Percentiles rank a stretch among this genome's conserved stretches.
These are phyloP conservation scores for Orgyia antiqua DNA, from an alignment of 2,888 invertebrate species.

Conservation along the genomic window DNA sequence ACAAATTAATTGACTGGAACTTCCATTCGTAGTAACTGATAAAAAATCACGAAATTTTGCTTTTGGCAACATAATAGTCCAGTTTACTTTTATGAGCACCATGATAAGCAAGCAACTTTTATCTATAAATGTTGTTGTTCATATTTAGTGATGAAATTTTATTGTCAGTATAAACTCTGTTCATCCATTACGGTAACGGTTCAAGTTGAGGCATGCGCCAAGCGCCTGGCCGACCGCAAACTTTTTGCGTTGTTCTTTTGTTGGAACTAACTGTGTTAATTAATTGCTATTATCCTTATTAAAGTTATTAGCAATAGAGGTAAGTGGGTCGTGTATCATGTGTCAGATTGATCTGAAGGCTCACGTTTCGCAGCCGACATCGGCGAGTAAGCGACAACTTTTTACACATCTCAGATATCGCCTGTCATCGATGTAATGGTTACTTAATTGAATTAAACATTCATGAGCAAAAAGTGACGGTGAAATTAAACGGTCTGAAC, in stretches of 20 bases:
- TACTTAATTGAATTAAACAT: constrained; percentile 63
- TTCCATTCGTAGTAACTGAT: too few species aligned
- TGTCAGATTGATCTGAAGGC: constrained; percentile 30
- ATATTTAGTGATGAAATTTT: constrained; percentile 20
- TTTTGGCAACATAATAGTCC: too few species aligned
- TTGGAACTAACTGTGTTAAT: constrained; percentile 56
- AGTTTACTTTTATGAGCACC: constrained; percentile 28
- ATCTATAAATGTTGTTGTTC: constrained; percentile 27
- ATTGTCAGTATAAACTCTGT: constrained; percentile 32
- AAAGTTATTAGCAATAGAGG: constrained; percentile 47
- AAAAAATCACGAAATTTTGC: too few species aligned
- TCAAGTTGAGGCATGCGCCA: constrained; percentile 24
- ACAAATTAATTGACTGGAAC: too few species aligned
- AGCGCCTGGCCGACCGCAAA: constrained; percentile 27
- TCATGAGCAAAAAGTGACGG: constrained; percentile 24
- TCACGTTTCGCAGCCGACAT: constrained; percentile 24
- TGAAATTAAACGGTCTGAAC: too few species aligned
- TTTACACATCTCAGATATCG: constrained; percentile 48
- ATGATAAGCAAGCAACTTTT: constrained; percentile 25
- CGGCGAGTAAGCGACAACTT: constrained; percentile 40
- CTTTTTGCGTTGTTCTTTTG: constrained; percentile 42
- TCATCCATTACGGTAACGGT: constrained; percentile 49
- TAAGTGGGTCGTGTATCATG: constrained; percentile 51
- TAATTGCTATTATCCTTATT: constrained; percentile 63
- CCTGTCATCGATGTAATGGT: constrained; percentile 50